Conservation (phyloP, 2,797 vertebrate species). For the Eutrigla gurnardus region DNA sequence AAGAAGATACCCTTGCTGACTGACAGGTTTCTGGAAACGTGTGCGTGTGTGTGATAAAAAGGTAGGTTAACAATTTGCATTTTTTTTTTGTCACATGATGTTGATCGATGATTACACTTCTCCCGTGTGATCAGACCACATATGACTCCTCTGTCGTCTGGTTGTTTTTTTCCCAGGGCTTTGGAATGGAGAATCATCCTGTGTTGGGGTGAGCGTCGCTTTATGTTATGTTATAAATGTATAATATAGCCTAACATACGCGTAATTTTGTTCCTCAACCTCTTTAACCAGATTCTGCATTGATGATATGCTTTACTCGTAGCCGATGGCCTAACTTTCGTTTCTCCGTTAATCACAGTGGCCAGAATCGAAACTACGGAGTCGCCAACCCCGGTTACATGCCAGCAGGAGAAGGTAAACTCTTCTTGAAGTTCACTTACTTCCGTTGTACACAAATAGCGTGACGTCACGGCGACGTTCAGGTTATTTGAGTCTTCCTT, state of each 20-base stretch:
- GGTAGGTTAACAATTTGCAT: slow-evolving; percentile 30
- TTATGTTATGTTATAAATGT: too few relatives aligned
- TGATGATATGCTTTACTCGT: too few relatives aligned
- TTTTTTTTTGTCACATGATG: slow-evolving; percentile 57
- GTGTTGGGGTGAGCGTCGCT: slow-evolving; percentile 39
- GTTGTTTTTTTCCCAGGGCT: not conserved
- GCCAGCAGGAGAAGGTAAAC: slow-evolving; percentile 59
- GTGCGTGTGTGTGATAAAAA: slow-evolving; percentile 17
- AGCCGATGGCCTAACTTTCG: slow-evolving; percentile 22
- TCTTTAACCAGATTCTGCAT: too few relatives aligned
- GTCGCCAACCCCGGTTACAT: slow-evolving; percentile 63
- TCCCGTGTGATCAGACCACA: not conserved
- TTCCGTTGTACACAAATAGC: not conserved
- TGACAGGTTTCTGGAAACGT: too few relatives aligned
- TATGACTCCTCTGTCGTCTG: not conserved
- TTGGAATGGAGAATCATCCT: slow-evolving; percentile 52
- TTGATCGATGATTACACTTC: not conserved
- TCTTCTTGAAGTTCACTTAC: not conserved
- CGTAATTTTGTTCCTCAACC: too few relatives aligned
- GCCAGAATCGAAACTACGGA: slow-evolving; percentile 58
- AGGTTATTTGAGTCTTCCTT: not conserved
- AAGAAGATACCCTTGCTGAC: not conserved
- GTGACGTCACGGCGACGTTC: slow-evolving; percentile 30
- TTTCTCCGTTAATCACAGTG: slow-evolving; percentile 62
- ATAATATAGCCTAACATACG: not conserved